Evolutionary conservation across 2,888 invertebrate genomes (phyloP), one percentile per base, ranked within the genome.

Genomic region (Tanytarsus gracilentus): DNA sequence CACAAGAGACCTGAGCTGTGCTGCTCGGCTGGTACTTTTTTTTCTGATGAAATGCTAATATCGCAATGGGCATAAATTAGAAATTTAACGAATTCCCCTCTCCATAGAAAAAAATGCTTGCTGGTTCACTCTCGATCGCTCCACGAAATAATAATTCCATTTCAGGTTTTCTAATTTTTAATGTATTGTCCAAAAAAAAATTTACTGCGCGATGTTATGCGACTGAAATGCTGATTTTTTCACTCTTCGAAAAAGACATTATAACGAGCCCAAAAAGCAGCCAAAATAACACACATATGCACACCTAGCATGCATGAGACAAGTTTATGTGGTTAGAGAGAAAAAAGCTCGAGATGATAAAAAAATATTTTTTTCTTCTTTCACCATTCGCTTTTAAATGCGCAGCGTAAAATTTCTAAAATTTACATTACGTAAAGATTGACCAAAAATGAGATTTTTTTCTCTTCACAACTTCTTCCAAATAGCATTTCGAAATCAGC

Each of bases 371-470:
- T 51, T 51, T n/a, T 51, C 30, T n/a, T n/a, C n/a, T n/a, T n/a
- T n/a, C n/a, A n/a, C n/a, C n/a, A n/a, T 44, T 44, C n/a, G 16
- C 18, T 58, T 44, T 48, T 26, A 48, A 49, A 44, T 18, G 23
- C 53, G 14, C 25, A 51, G 27, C 51, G 23, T 36, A 36, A 59
- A 59, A 59, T 59, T 59, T 59, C 58, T 59, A 59, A 60, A 58
- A 60, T 60, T 60, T 58, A 44, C 49, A 50, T 60, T 60, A 60
- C 60, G 50, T 60, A 60, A 60, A 60, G 50, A 27, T 33, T 60
- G 30, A 50, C 50, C 60, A 60, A 60, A 33, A 59, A 59, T 48
- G 50, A 60, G 50, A 49, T 50, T 60, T 56, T 48, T 58, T 58
- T 29, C n/a, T n/a, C n/a, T n/a, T n/a, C n/a, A n/a, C n/a, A n/a